phyloP scores from a whole-genome alignment of 2,797 vertebrate species.

The Lateolabrax maculatus region DNA sequence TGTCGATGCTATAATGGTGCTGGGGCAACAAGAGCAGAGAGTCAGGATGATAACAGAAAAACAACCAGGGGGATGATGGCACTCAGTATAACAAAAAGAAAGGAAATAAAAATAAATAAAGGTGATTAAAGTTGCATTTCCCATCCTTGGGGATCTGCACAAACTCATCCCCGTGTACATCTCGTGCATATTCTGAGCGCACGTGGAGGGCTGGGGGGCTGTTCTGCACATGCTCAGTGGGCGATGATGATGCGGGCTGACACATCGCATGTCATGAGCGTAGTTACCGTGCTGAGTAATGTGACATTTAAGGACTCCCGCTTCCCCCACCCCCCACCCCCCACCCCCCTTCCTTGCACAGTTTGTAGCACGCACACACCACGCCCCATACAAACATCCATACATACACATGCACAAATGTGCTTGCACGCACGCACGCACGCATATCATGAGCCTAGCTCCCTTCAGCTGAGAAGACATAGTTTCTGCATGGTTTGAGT shows the following conservation, averaged over 20 bases:
- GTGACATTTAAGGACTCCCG: conserved; percentile 79
- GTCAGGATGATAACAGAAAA: conserved; percentile 35
- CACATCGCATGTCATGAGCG: conserved; percentile 76
- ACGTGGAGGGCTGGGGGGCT: conserved; percentile 68
- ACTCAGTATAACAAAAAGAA: conserved; percentile 1
- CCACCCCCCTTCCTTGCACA: conserved; percentile 21
- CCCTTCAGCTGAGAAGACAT: conserved; percentile 14
- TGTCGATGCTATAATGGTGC: conserved; percentile 12
- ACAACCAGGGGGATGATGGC: conserved; percentile 19
- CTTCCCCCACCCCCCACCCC: too few species aligned
- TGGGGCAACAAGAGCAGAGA: conserved; percentile 28
- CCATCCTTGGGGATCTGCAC: conserved; percentile 33
- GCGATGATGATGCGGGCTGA: conserved; percentile 73
- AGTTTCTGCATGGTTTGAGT: conserved; percentile 28
- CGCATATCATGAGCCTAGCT: conserved; percentile 20
- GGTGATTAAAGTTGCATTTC: conserved; percentile 69
- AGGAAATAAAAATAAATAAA: conserved; percentile 27
- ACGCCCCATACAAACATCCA: not conserved
- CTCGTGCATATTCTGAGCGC: conserved; percentile 53
- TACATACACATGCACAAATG: not conserved
- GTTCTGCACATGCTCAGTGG: conserved; percentile 78
- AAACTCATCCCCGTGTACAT: conserved; percentile 50
- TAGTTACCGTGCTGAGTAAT: conserved; percentile 75
- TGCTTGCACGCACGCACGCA: conserved; percentile 5
- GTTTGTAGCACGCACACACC: conserved; percentile 24